Evolutionary conservation across 2,113 vertebrate genomes (phyloP), one percentile per base, ranked within the genome.

Genomic region (Austrofundulus limnaeus): DNA sequence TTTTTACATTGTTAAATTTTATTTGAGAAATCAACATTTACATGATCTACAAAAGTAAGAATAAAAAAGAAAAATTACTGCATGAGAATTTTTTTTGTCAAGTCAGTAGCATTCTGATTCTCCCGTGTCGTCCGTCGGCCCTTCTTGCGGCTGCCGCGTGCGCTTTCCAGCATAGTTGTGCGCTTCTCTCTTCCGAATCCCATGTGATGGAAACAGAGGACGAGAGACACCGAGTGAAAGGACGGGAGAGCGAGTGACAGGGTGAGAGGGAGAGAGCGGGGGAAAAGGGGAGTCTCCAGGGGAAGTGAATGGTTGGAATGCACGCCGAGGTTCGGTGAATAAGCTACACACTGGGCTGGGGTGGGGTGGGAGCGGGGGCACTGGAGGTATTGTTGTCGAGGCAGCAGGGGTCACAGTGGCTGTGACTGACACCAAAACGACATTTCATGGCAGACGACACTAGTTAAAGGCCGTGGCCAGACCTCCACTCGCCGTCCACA

Each of bases 351-450:
- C 42, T 45, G 42, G 43, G n/a, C 6, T 20, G 43, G 39, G 39
- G 39, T 41, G 39, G 14, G n/a, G 43, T 68, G 71, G 72, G 66
- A 86, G 25, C 7, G 25, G 25, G 81, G 78, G 75, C 72, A 76
- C 78, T 75, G 78, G 65, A 82, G 85, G 78, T 75, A 85, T 90
- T 89, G 85, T 91, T 34, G 87, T 86, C 8, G 59, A 82, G 80
- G 84, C 88, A 89, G 85, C 87, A 71, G 87, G 89, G 87, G 89
- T 88, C 85, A 86, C 80, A 84, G 74, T 86, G 72, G 75, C 86
- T 88, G 78, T 86, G 84, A 87, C 85, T 89, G 88, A 90, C 87
- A 89, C 87, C 84, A 87, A 82, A 89, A 89, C 85, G 88, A 88
- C 84, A 84, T 87, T 88, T 89, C 85, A 89, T 87, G 81, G 83